A percentile compares a stretch with the other conserved stretches of the same genome.
Conservation (phyloP, 2,888 invertebrate genomes). For the Lapara coniferarum region DNA sequence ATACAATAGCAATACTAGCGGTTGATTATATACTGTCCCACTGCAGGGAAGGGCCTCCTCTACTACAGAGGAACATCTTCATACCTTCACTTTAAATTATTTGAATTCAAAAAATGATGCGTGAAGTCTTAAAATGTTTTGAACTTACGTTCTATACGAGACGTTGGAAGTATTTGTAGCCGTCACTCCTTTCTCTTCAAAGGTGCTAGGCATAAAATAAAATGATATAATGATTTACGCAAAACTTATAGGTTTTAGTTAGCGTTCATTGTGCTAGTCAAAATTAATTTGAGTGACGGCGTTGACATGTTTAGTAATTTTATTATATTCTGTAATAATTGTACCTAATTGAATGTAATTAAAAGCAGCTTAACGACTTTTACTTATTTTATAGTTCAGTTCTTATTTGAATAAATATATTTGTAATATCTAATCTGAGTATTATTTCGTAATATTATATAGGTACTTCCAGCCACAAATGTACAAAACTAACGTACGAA, state of each 20-base stretch:
- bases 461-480: too few relatives aligned
- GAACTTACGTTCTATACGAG: not conserved
- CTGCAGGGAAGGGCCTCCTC: too few relatives aligned
- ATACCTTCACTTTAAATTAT: not conserved
- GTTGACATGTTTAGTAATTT: slow-evolving; percentile 47
- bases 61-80: too few relatives aligned
- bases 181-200: slow-evolving; percentile 47
- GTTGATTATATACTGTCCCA: too few relatives aligned
- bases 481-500: too few relatives aligned
- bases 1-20: not conserved
- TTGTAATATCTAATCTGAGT: slow-evolving; percentile 73
- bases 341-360: slow-evolving; percentile 58
- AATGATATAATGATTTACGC: slow-evolving; percentile 31
- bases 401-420: slow-evolving; percentile 81
- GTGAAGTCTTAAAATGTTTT: too few relatives aligned
- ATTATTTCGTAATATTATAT: slow-evolving; percentile 49
- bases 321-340: slow-evolving; percentile 52
- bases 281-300: slow-evolving; percentile 71
- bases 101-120: not conserved
- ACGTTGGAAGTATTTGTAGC: slow-evolving; percentile 26
- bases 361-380: slow-evolving; percentile 71
- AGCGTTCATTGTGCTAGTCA: slow-evolving; percentile 74
- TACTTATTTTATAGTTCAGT: slow-evolving; percentile 73
- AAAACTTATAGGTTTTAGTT: slow-evolving; percentile 39
- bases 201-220: slow-evolving; percentile 62